Percentiles rank a stretch among this genome's conserved stretches.
Evolutionary conservation across 2,113 vertebrate species (phyloP).

Genomic region (Pelvicachromis taeniatus): DNA sequence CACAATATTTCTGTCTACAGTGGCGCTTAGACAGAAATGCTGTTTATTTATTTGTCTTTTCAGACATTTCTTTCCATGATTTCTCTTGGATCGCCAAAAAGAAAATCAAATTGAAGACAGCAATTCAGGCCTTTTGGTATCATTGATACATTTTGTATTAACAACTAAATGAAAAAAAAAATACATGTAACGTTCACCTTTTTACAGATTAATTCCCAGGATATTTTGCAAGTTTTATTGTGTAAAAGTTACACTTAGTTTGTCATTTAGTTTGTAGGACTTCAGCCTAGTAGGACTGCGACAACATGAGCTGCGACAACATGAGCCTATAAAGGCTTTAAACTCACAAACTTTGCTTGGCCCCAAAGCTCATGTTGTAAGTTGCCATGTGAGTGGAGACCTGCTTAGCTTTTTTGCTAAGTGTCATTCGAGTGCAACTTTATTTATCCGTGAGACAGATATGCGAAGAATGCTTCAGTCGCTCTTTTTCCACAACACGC

Average conservation of each 20-base stretch:
- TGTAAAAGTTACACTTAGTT: neutral
- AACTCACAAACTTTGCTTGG: neutral
- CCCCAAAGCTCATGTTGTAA: neutral
- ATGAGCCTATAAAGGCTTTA: neutral
- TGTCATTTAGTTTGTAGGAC: neutral
- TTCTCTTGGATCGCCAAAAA: neutral
- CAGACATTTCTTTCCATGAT: neutral
- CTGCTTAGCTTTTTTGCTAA: neutral
- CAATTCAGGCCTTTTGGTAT: neutral
- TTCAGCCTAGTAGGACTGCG: accelerated
- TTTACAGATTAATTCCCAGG: no score
- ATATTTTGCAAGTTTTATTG: neutral
- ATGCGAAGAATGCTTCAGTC: constrained; percentile 30
- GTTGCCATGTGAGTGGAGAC: neutral
- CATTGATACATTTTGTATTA: neutral
- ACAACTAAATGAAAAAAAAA: neutral
- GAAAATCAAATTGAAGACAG: neutral
- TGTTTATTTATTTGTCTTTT: neutral
- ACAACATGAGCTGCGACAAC: neutral
- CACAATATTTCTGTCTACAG: neutral
- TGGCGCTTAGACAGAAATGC: neutral
- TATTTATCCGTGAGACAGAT: constrained; percentile 38
- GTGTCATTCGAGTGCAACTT: constrained; percentile 16
- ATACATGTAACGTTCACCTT: accelerated
- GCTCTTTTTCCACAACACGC: neutral